phyloP scores from a whole-genome alignment of 2,888 invertebrate species.

The Lysandra bellargus region DNA sequence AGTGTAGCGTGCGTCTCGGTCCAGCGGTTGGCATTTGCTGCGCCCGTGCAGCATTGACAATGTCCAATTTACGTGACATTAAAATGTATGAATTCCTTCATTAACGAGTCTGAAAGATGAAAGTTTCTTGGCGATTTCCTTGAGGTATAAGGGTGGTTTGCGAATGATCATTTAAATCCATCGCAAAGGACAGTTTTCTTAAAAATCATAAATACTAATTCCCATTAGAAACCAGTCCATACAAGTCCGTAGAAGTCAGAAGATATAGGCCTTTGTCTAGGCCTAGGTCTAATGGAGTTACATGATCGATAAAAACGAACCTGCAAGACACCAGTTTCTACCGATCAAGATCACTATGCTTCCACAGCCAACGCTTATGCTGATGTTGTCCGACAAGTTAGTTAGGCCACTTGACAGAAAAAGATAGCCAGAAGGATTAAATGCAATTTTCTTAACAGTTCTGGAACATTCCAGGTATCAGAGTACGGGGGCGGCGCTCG shows the following conservation, averaged over 20 bases:
- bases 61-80: constrained; percentile 26
- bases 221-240: too few relatives aligned
- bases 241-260: too few relatives aligned
- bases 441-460: neutral
- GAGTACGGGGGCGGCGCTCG: constrained; percentile 78
- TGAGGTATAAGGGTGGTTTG: neutral
- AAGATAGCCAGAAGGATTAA: too few relatives aligned
- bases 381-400: too few relatives aligned
- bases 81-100: constrained; percentile 29
- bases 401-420: too few relatives aligned
- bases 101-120: neutral
- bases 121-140: constrained; percentile 6
- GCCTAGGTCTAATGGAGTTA: too few relatives aligned
- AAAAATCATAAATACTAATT: too few relatives aligned
- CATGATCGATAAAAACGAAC: too few relatives aligned
- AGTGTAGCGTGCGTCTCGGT: constrained; percentile 64
- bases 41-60: constrained; percentile 12
- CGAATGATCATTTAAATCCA: neutral
- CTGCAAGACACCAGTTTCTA: too few relatives aligned
- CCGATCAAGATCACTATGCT: too few relatives aligned
- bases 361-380: too few relatives aligned
- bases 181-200: neutral
- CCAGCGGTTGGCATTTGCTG: constrained; percentile 63
- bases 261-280: too few relatives aligned
- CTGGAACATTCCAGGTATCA: constrained; percentile 59